Conservation (phyloP, 2,797 vertebrate genomes). For the Mormyrus hasselquistii region DNA sequence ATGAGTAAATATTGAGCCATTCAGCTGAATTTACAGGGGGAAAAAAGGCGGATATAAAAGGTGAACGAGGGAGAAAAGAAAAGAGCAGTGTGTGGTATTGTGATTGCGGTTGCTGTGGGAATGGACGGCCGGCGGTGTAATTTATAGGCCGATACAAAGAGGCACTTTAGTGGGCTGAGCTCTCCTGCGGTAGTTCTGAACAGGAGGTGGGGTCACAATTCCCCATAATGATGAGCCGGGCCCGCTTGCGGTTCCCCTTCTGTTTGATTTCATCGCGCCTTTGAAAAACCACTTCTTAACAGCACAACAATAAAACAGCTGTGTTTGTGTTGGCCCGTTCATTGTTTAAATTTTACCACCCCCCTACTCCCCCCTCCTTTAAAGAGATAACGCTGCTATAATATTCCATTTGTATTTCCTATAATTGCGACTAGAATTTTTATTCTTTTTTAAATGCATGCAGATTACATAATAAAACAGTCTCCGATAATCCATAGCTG, state of each 20-base stretch:
- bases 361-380: constrained; percentile 37
- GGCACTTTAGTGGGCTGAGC: constrained; percentile 34
- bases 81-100: constrained; percentile 29
- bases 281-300: constrained; percentile 66
- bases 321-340: constrained; percentile 72
- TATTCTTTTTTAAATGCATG: not conserved
- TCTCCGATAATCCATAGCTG: not conserved
- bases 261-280: constrained; percentile 54
- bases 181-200: constrained; percentile 41
- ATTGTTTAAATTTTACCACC: constrained; percentile 62
- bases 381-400: constrained; percentile 38
- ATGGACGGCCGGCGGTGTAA: constrained; percentile 26
- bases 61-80: constrained; percentile 12
- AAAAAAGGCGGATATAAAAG: not conserved
- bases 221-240: constrained; percentile 35
- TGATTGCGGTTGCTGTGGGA: constrained; percentile 29
- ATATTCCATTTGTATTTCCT: constrained; percentile 24
- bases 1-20: constrained; percentile 12
- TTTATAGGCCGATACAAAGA: constrained; percentile 46
- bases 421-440: not conserved
- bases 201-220: constrained; percentile 54
- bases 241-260: constrained; percentile 40
- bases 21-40: constrained; percentile 16
- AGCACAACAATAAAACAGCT: constrained; percentile 73
- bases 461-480: not conserved